phyloP scores from a whole-genome alignment of 2,888 invertebrate species.

The Miltochrista miniata region DNA sequence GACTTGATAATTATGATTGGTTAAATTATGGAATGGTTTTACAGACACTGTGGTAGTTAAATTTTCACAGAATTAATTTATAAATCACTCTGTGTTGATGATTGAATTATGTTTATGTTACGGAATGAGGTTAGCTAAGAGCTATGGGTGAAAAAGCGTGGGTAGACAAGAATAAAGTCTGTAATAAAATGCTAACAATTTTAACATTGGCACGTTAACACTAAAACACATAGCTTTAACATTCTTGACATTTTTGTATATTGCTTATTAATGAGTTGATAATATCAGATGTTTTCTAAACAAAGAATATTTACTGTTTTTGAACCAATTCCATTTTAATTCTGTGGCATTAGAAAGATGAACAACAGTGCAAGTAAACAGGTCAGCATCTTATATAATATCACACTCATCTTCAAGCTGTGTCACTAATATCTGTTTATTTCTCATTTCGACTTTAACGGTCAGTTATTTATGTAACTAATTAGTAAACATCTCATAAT shows the following conservation, averaged over 20 bases:
- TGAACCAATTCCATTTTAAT: constrained; percentile 6
- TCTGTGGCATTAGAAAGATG: constrained; percentile 5
- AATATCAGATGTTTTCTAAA: too few species aligned
- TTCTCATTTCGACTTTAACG: constrained; percentile 60
- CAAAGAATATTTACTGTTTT: too few species aligned
- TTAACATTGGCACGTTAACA: constrained; percentile 23
- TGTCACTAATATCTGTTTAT: constrained; percentile 63
- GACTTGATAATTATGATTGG: constrained; percentile 51
- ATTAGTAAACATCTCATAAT: constrained; percentile 78
- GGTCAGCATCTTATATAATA: constrained; percentile 29
- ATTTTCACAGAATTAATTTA: constrained; percentile 41
- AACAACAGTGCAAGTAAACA: constrained; percentile 17
- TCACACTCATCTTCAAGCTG: constrained; percentile 54
- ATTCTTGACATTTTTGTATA: too few species aligned
- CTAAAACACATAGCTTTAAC: constrained; percentile 6
- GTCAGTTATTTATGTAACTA: constrained; percentile 66
- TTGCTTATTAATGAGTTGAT: too few species aligned
- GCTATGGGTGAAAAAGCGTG: constrained; percentile 29
- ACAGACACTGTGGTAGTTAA: constrained; percentile 35
- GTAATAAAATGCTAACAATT: constrained; percentile 25
- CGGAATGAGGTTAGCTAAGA: constrained; percentile 32
- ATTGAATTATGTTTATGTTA: constrained; percentile 40
- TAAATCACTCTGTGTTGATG: constrained; percentile 43
- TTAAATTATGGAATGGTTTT: constrained; percentile 45
- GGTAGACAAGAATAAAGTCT: constrained; percentile 29